Base-by-base conservation (phyloP, 2,113 vertebrate genomes). In the Spea bombifrons region DNA sequence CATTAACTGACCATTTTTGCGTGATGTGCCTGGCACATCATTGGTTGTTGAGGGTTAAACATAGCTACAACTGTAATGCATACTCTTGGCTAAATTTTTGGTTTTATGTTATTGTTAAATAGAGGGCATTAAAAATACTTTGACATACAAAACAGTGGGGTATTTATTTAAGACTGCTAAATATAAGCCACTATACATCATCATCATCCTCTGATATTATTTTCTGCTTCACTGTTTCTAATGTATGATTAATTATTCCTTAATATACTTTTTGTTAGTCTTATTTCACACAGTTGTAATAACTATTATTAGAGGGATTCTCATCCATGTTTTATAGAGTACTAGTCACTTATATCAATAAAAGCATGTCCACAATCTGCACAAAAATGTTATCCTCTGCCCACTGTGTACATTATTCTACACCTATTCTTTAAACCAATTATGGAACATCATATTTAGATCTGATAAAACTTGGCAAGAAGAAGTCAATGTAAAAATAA, bases 211-310 rank as follows among this genome's bases (percentile, higher is more conserved):
- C 87, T 80, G 73, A 86, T 68, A 83, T 86, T 75, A 87, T 87
- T 87, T 84, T 12, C 67, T 71, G 48, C 72, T 83, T 79, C 78
- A 8, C 82, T 30, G 84, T 83, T 84, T 53, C 45, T 55, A 43
- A n/a, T 55, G 6, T 77, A 86, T 90, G 87, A 92, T 89, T 89
- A 88, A 90, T 90, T 87, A 86, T 50, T 83, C 73, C 75, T 84
- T 86, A 87, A 88, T 87, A 88, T 92, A 80, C 80, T 82, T 88
- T 86, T 66, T 84, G 89, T 89, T 91, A 91, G 90, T 90, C 84
- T 88, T 82, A 73, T 86, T 85, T 71, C 71, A 81, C 79, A 82
- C 72, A 78, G 68, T 86, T 87, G 57, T 83, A 88, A 86, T 83
- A 86, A 76, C 53, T 84, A 71, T 88, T 86, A 82, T 83, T 80